These are phyloP conservation scores for Falco naumanni DNA, from an alignment of 2,797 vertebrate species.

Conservation along the genomic window DNA sequence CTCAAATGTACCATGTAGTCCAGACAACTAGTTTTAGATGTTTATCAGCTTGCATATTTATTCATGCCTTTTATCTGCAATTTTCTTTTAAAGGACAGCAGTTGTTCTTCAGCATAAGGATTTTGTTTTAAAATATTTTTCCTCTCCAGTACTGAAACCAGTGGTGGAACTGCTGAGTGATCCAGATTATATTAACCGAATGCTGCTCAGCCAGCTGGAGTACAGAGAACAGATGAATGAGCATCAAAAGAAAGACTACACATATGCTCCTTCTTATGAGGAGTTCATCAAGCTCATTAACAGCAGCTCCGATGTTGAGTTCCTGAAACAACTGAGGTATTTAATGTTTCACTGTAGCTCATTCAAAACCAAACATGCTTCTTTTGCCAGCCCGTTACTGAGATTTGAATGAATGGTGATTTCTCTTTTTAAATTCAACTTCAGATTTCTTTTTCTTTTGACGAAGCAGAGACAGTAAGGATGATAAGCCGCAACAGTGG, in stretches of 20 bases:
- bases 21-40: neutral
- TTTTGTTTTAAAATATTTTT: slow-evolving; percentile 58
- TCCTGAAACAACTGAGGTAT: slow-evolving; percentile 97
- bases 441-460: neutral
- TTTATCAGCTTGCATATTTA: neutral
- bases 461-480: neutral
- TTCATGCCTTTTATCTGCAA: neutral
- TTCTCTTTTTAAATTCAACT: neutral
- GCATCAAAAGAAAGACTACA: slow-evolving; percentile 96
- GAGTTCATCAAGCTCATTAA: slow-evolving; percentile 98
- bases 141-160: slow-evolving; percentile 88
- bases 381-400: neutral
- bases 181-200: slow-evolving; percentile 95
- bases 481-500: neutral
- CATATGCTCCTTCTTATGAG: slow-evolving; percentile 96
- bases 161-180: slow-evolving; percentile 93
- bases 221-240: slow-evolving; percentile 93
- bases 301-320: slow-evolving; percentile 91
- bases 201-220: slow-evolving; percentile 93
- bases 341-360: slow-evolving; percentile 14
- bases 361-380: neutral
- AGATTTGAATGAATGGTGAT: neutral
- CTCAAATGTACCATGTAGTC: neutral
- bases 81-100: neutral
- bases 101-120: neutral